Evolutionary conservation across 1,140 invertebrate genomes (phyloP), one percentile per base, ranked within the genome.

Genomic region (Drosophila watanabei): DNA sequence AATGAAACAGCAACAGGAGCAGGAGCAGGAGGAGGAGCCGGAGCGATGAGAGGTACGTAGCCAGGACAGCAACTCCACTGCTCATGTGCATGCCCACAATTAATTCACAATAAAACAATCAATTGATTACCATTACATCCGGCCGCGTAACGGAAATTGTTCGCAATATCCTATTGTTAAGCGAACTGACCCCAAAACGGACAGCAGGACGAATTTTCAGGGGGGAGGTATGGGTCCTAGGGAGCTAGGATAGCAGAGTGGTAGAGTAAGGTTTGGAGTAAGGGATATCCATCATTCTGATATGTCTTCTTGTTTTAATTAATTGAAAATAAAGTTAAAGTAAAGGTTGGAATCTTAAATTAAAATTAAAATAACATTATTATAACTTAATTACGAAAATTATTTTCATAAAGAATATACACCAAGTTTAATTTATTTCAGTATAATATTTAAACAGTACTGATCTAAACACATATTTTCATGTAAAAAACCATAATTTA

Each of bases 71-170:
- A 59, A 51, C 56, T 51, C 43, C 37, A 51, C 37, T 37, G 68
- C 75, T 77, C 87, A 91, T 90, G 87, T 91, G 80, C 82, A 86
- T 90, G 79, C 72, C 87, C 82, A 82, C 86, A 91, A 91, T 90
- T 90, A 89, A 89, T 86, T 90, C 63, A 90, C 86, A 90, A 90
- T 90, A 90, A 90, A 86, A 90, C 86, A 90, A 90, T 90, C 86
- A 90, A 91, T 91, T 90, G 86, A 90, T 90, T 90, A 91, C 82
- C 79, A 86, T 82, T 91, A 77, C 72, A 82, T 90, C 86, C 86
- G 86, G 76, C 63, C 82, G 82, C 82, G 82, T 63, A 78, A 64
- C 87, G 86, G 86, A 89, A 90, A 89, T 89, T 89, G 86, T 73
- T 68, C 80, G 76, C 87, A 80, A 90, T 90, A 86, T 90, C 72